Percentiles rank a stretch among this genome's conserved stretches.
These are phyloP conservation scores for Sinocyclocheilus grahami DNA, from an alignment of 2,113 vertebrate genomes.

Conservation along the genomic window DNA sequence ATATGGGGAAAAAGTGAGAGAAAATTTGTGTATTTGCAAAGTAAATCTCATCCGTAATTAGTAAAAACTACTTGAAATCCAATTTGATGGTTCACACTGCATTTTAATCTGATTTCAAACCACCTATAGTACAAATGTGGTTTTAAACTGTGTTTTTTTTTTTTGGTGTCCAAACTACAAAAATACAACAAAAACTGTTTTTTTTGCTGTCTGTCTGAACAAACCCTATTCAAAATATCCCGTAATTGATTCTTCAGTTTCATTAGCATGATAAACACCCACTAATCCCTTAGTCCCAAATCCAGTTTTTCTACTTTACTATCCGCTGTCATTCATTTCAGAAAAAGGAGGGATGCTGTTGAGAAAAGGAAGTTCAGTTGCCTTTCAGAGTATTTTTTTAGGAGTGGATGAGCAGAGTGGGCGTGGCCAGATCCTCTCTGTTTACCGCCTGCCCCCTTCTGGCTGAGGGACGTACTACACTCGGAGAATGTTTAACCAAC, in stretches of 20 bases:
- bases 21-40: background rate
- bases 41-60: background rate
- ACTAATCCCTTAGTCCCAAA: slow-evolving; percentile 57
- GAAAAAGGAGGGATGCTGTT: slow-evolving; percentile 63
- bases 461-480: slow-evolving; percentile 79
- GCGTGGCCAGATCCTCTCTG: slow-evolving; percentile 64
- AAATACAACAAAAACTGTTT: background rate
- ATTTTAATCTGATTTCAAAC: background rate
- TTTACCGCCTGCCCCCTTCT: slow-evolving; percentile 59
- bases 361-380: slow-evolving; percentile 76
- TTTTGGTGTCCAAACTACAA: background rate
- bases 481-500: slow-evolving; percentile 85
- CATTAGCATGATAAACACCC: slow-evolving; percentile 48
- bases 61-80: too few species aligned
- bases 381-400: slow-evolving; percentile 78
- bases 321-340: slow-evolving; percentile 63
- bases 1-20: background rate
- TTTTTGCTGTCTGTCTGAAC: slow-evolving; percentile 6
- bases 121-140: background rate
- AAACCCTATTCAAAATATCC: slow-evolving; percentile 61
- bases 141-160: background rate
- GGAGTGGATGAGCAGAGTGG: slow-evolving; percentile 60
- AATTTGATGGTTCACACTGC: background rate
- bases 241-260: slow-evolving; percentile 70
- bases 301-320: slow-evolving; percentile 25